A percentile compares a stretch with the other conserved stretches of the same genome.
phyloP scores from a whole-genome alignment of 2,888 invertebrate genomes.

The Ormyrus thymus region DNA sequence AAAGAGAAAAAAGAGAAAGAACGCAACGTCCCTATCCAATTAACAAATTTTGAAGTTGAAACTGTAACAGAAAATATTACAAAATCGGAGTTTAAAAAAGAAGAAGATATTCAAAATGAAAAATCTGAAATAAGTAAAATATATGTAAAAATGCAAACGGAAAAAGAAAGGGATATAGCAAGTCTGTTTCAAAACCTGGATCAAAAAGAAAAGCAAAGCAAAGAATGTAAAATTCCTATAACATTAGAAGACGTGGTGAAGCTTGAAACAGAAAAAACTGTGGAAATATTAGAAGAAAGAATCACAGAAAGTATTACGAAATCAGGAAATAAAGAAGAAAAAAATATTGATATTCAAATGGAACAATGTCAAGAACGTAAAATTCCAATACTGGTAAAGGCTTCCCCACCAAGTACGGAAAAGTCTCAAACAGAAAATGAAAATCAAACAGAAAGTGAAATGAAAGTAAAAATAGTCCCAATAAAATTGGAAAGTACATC shows the following conservation, averaged over 20 bases:
- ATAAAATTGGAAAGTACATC: slow-evolving; percentile 17
- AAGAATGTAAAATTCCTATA: slow-evolving; percentile 13
- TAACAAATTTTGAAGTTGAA: background rate
- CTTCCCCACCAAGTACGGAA: too few species aligned
- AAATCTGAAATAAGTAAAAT: too few species aligned
- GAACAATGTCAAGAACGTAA: too few species aligned
- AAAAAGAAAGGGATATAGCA: too few species aligned
- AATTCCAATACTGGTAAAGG: too few species aligned
- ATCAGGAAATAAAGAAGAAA: too few species aligned
- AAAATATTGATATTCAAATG: too few species aligned
- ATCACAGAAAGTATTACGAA: too few species aligned
- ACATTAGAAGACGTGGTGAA: slow-evolving; percentile 1
- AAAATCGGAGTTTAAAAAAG: background rate
- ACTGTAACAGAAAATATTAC: too few species aligned
- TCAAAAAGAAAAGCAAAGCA: background rate
- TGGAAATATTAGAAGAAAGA: background rate
- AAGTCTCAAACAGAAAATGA: background rate
- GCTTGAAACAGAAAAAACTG: background rate
- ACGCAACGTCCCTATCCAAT: background rate
- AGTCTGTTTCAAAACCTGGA: too few species aligned
- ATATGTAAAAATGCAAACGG: too few species aligned
- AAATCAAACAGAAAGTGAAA: background rate
- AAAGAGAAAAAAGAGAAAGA: background rate
- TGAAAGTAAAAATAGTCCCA: background rate
- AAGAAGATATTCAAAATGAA: too few species aligned